Evolutionary conservation across 2,113 vertebrate genomes (phyloP).

Genomic region (Megaceryle maxima): DNA sequence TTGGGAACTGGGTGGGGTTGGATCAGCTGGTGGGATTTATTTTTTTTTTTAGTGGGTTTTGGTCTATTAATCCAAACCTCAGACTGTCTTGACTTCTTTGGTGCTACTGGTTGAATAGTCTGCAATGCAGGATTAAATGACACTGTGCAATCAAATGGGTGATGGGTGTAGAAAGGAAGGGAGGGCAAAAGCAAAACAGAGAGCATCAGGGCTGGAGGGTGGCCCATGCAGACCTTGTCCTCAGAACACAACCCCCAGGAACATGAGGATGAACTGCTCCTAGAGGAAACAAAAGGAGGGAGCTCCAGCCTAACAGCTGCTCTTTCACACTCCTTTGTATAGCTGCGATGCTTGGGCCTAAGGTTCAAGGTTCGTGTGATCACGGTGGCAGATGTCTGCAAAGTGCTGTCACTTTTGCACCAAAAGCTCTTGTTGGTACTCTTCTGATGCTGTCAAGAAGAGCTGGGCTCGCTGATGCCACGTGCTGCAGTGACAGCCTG

Average conservation of each 20-base stretch:
- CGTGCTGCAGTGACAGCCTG: slow-evolving; percentile 24
- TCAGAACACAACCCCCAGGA: not conserved
- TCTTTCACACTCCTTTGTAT: not conserved
- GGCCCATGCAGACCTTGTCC: not conserved
- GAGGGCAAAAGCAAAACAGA: not conserved
- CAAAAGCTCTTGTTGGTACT: not conserved
- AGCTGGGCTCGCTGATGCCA: not conserved
- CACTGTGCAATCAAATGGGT: not conserved
- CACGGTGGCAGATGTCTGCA: not conserved
- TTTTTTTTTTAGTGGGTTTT: not conserved
- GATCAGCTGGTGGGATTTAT: not conserved
- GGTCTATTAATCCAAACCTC: not conserved
- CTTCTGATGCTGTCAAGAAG: not conserved
- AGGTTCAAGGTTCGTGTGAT: accelerated
- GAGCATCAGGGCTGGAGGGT: not conserved
- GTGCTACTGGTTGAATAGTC: not conserved
- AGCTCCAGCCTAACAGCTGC: not conserved
- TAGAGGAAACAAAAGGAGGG: not conserved
- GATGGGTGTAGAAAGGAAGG: not conserved
- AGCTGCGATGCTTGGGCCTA: accelerated
- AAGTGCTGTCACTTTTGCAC: not conserved
- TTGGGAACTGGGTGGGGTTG: not conserved
- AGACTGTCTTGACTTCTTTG: not conserved
- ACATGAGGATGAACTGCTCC: not conserved
- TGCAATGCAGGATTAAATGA: accelerated